Evolutionary conservation across 2,113 vertebrate species (phyloP), one percentile per base, ranked within the genome.

Genomic region (Fregata magnificens): DNA sequence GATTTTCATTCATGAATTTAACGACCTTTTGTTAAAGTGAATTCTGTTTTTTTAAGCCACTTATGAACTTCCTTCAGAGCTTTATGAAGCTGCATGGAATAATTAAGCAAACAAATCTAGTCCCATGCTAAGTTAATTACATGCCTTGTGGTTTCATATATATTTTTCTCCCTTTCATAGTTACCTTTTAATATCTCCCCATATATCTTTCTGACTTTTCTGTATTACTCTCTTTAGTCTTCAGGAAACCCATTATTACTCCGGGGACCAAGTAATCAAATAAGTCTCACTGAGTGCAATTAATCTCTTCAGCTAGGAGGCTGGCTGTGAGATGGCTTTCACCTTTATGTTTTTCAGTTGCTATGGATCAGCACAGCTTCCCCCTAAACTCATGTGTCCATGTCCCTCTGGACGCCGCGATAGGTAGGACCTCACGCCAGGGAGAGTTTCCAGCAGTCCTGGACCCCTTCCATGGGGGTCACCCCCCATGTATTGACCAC

Each of bases 141-240:
- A 69, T 90, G 90, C 90, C 82, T 96, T 81, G 96, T 96, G 95
- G 96, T 94, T 96, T 94, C 88, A 40, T 88, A 90, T 78, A 28
- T 78, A 83, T 86, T 95, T 96, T 93, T 63, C 82, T 92, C 66
- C 50, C 76, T 95, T 92, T 95, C 80, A 80, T 78, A 95, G 85
- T 93, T 93, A 70, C 94, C 74, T 95, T 94, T 94, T 95, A 94
- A 96, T 96, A 94, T 11, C 13, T 47, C 42, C 80, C 72, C 90
- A 86, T 97, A 94, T 97, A 94, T 97, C 96, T 97, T 94, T 66
- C 88, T 97, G 96, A 93, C 96, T 97, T 94, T 93, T 86, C 92
- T 95, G 67, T 77, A 78, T 93, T 94, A 36, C 88, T 83, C 63
- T 78, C 93, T 81, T 88, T 66, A 90, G 90, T 93, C 85, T 95